A percentile compares a stretch with the other conserved stretches of the same genome.
These are phyloP conservation scores for Abramis brama DNA, from an alignment of 2,113 vertebrate species.

Conservation along the genomic window DNA sequence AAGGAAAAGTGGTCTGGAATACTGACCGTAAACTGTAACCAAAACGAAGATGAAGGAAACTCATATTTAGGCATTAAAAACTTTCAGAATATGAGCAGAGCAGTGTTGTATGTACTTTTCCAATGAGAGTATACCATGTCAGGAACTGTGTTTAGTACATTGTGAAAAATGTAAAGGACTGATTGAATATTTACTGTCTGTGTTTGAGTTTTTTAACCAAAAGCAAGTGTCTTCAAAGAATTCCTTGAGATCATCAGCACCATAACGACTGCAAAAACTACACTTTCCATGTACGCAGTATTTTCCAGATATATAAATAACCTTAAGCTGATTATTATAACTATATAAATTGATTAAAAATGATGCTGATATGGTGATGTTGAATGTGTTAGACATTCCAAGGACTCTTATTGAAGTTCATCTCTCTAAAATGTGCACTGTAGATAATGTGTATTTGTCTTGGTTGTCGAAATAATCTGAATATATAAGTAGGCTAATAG, in stretches of 20 bases:
- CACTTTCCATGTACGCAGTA: neutral
- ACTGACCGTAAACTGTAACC: constrained; percentile 8
- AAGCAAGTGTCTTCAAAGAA: neutral
- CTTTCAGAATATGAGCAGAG: neutral
- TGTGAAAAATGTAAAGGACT: neutral
- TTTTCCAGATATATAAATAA: neutral
- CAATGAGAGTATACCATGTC: neutral
- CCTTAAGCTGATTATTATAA: neutral
- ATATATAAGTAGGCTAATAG: neutral
- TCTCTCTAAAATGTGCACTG: neutral
- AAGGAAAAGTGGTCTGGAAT: constrained; percentile 5
- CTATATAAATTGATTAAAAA: neutral
- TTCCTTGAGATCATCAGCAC: neutral
- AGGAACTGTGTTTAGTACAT: neutral
- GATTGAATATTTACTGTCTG: neutral
- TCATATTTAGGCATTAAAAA: constrained; percentile 19
- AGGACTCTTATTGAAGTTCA: neutral
- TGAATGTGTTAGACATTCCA: neutral
- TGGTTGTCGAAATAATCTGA: neutral
- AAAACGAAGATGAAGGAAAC: neutral
- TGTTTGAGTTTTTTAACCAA: neutral
- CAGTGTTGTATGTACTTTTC: neutral
- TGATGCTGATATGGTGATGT: neutral
- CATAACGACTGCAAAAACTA: neutral
- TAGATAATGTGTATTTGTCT: neutral